phyloP scores from a whole-genome alignment of 2,113 vertebrate genomes.

The Clarias batrachus region DNA sequence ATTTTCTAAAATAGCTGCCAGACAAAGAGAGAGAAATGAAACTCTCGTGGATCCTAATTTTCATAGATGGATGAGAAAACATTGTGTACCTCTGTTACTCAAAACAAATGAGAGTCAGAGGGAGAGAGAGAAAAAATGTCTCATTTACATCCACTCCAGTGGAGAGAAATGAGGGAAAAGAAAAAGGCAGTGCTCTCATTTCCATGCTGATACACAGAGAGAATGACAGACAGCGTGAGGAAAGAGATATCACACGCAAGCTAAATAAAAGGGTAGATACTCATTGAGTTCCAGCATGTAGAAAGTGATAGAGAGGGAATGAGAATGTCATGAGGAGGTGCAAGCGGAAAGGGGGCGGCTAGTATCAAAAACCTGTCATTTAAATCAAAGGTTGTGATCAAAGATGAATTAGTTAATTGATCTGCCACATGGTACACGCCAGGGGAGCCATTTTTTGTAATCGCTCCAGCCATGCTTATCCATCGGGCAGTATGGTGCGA shows the following conservation, averaged over 20 bases:
- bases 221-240: not conserved
- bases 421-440: slow-evolving; percentile 58
- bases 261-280: slow-evolving; percentile 42
- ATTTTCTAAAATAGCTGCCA: slow-evolving; percentile 39
- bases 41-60: slow-evolving; percentile 30
- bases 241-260: slow-evolving; percentile 37
- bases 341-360: slow-evolving; percentile 44
- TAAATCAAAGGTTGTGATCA: slow-evolving; percentile 67
- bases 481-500: slow-evolving; percentile 55
- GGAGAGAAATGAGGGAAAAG: slow-evolving; percentile 30
- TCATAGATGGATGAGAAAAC: slow-evolving; percentile 50
- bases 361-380: slow-evolving; percentile 53
- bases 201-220: slow-evolving; percentile 42
- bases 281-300: slow-evolving; percentile 40
- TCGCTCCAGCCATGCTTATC: slow-evolving; percentile 21
- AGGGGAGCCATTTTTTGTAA: slow-evolving; percentile 52
- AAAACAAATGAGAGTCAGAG: slow-evolving; percentile 21
- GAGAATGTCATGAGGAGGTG: slow-evolving; percentile 21
- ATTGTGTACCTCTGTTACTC: slow-evolving; percentile 18
- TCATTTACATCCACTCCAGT: slow-evolving; percentile 46
- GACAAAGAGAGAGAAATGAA: slow-evolving; percentile 40
- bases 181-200: slow-evolving; percentile 44
- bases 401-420: slow-evolving; percentile 74
- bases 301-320: slow-evolving; percentile 43
- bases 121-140: slow-evolving; percentile 31